phyloP scores from a whole-genome alignment of 2,113 vertebrate species.

The Ivindomyrus marchei region DNA sequence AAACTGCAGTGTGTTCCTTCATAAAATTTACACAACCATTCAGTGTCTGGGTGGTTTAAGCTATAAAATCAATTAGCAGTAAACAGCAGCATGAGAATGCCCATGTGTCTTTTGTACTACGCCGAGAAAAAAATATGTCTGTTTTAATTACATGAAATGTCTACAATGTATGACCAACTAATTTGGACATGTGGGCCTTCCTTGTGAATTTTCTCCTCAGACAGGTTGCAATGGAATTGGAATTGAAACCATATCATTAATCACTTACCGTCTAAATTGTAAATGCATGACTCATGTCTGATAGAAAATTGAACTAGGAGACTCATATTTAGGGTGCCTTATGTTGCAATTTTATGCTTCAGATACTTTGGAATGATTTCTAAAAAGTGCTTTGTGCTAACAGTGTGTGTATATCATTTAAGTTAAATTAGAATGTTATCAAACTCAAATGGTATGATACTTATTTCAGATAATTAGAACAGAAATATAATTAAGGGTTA shows the following conservation, averaged over 20 bases:
- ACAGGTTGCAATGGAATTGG: background rate
- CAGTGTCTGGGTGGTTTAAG: background rate
- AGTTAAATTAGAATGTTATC: background rate
- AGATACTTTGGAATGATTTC: conserved; percentile 23
- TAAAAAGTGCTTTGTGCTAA: conserved; percentile 3
- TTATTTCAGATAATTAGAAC: background rate
- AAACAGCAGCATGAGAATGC: background rate
- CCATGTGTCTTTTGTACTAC: no score
- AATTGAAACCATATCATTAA: conserved; percentile 22
- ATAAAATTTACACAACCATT: background rate
- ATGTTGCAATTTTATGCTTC: conserved; percentile 30
- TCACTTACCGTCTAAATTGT: conserved; percentile 20
- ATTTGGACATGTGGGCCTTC: conserved; percentile 17
- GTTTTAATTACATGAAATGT: conserved; percentile 23
- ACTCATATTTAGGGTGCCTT: conserved; percentile 20
- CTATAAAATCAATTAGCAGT: background rate
- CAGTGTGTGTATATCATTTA: background rate
- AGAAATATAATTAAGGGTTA: background rate
- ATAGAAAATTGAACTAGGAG: conserved; percentile 21
- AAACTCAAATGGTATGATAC: background rate
- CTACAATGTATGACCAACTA: conserved; percentile 10
- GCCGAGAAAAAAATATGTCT: background rate
- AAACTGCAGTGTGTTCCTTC: background rate
- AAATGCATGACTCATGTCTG: conserved; percentile 32
- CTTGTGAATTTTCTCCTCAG: conserved; percentile 7